A percentile compares a stretch with the other conserved stretches of the same genome.
phyloP scores from a whole-genome alignment of 2,113 vertebrate genomes.

The Vicugna pacos region DNA sequence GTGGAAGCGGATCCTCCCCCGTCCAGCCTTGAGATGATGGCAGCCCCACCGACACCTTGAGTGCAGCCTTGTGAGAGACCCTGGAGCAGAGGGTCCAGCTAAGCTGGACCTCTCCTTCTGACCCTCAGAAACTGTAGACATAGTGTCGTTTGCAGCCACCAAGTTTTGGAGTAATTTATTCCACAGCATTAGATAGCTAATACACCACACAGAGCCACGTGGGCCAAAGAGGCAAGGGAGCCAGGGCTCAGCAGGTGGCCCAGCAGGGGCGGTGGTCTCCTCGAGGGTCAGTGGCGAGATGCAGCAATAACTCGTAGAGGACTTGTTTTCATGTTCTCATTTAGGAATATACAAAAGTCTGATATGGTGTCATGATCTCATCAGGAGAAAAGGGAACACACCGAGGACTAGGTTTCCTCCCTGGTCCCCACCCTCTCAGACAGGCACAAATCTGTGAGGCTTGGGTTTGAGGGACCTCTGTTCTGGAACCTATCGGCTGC shows the following conservation, averaged over 20 bases:
- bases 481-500: neutral
- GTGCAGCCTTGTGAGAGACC: neutral
- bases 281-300: neutral
- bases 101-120: neutral
- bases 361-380: constrained; percentile 74
- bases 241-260: neutral
- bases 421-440: neutral
- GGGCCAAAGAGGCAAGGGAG: neutral
- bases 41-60: neutral
- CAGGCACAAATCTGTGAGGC: constrained; percentile 70
- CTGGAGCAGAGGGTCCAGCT: neutral
- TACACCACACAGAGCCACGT: neutral
- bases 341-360: constrained; percentile 85
- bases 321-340: constrained; percentile 85
- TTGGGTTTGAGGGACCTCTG: neutral
- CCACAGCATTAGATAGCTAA: neutral
- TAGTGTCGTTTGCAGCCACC: neutral
- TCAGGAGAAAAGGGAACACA: constrained; percentile 70
- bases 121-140: neutral
- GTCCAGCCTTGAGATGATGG: neutral
- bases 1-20: neutral
- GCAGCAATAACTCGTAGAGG: neutral
- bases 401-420: neutral
- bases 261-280: neutral
- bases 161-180: neutral